These are phyloP conservation scores for Chiloscyllium plagiosum DNA, from an alignment of 2,113 vertebrate species.

Conservation along the genomic window DNA sequence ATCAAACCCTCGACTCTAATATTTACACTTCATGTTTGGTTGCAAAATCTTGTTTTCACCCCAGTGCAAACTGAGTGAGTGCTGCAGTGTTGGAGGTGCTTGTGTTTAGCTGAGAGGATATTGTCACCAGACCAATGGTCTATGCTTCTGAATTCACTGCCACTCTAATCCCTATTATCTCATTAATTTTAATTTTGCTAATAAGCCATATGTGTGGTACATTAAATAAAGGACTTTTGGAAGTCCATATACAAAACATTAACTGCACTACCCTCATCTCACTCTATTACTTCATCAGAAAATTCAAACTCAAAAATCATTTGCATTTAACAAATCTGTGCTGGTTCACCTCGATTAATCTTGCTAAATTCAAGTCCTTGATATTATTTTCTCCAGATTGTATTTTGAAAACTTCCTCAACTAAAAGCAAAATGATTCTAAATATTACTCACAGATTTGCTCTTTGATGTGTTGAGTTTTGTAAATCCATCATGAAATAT, in stretches of 20 bases:
- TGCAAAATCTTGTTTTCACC: background rate
- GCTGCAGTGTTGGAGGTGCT: background rate
- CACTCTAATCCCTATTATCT: too few species aligned
- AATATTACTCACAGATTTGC: background rate
- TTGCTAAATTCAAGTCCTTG: background rate
- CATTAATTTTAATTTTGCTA: too few species aligned
- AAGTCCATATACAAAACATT: background rate
- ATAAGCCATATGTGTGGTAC: too few species aligned
- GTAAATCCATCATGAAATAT: slow-evolving; percentile 61
- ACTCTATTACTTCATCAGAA: background rate
- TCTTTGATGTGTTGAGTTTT: slow-evolving; percentile 45
- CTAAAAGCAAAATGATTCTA: background rate
- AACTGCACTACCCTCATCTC: background rate
- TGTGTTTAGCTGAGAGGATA: too few species aligned
- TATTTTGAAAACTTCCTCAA: background rate
- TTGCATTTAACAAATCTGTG: background rate
- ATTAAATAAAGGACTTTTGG: too few species aligned
- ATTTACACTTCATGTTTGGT: background rate
- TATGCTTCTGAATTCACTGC: too few species aligned
- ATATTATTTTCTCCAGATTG: background rate
- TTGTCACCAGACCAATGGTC: too few species aligned
- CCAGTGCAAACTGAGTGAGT: background rate
- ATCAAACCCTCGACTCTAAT: background rate
- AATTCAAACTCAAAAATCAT: background rate
- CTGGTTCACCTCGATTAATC: background rate